These are phyloP conservation scores for Muscina levida DNA, from an alignment of 2,888 invertebrate genomes.

Conservation along the genomic window DNA sequence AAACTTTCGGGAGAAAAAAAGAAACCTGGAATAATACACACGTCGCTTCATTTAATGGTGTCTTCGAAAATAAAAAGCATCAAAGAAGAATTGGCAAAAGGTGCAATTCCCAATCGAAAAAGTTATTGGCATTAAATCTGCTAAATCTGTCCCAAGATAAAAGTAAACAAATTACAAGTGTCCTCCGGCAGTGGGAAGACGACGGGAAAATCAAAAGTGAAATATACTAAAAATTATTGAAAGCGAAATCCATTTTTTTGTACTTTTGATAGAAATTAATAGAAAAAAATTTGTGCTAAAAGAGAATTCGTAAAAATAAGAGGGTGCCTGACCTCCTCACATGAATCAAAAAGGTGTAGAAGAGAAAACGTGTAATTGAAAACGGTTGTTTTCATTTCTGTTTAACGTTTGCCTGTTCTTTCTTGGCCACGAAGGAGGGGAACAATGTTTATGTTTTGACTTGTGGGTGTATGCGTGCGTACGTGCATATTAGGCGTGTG, in stretches of 20 bases:
- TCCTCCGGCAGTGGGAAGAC: neutral
- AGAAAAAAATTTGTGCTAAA: slow-evolving; percentile 35
- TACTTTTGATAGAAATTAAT: slow-evolving; percentile 33
- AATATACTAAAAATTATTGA: slow-evolving; percentile 35
- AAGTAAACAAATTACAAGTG: slow-evolving; percentile 8
- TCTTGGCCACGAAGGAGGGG: slow-evolving; percentile 1
- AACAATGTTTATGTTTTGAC: slow-evolving; percentile 58
- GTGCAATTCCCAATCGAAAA: slow-evolving; percentile 15
- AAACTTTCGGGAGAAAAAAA: neutral
- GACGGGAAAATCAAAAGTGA: neutral
- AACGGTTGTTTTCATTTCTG: neutral
- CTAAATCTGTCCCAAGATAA: too few relatives aligned
- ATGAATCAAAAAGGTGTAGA: slow-evolving; percentile 41
- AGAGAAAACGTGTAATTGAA: slow-evolving; percentile 52
- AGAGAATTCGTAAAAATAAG: slow-evolving; percentile 48
- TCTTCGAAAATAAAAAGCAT: slow-evolving; percentile 44
- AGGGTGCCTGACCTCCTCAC: slow-evolving; percentile 63
- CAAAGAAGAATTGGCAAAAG: slow-evolving; percentile 31
- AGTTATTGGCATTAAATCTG: neutral
- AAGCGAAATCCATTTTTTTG: slow-evolving; percentile 34
- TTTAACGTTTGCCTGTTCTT: slow-evolving; percentile 3
- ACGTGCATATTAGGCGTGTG: neutral
- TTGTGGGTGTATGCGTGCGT: slow-evolving; percentile 6
- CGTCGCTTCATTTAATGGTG: slow-evolving; percentile 49
- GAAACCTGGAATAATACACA: slow-evolving; percentile 25